These are phyloP conservation scores for Alentia gelatinosa DNA, from an alignment of 2,888 invertebrate genomes.

Conservation along the genomic window DNA sequence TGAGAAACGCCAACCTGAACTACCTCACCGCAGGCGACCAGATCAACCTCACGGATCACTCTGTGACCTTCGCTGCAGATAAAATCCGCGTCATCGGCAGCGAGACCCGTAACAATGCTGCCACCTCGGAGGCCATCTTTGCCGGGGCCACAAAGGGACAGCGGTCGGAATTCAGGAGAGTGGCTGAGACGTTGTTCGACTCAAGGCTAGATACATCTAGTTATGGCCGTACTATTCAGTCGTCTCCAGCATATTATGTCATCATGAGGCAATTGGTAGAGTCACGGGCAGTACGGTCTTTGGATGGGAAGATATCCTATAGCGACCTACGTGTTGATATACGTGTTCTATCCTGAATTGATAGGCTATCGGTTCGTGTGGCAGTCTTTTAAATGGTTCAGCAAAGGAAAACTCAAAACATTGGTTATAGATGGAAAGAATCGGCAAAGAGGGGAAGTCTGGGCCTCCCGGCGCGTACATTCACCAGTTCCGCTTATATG, in stretches of 20 bases:
- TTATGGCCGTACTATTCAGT: not conserved
- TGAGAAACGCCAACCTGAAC: not conserved
- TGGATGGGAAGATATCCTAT: slow-evolving; percentile 23
- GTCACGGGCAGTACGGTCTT: not conserved
- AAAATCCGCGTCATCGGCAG: not conserved
- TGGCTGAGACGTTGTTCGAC: not conserved
- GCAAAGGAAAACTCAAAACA: no score
- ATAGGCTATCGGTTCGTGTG: no score
- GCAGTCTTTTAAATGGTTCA: no score
- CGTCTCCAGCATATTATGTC: not conserved
- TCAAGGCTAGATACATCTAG: not conserved
- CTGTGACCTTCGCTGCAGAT: not conserved
- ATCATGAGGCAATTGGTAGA: not conserved
- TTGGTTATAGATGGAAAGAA: no score
- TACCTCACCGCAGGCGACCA: not conserved
- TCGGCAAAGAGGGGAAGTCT: no score
- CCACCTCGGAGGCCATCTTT: not conserved
- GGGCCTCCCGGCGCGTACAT: no score
- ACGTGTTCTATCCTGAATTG: no score
- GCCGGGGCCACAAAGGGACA: not conserved
- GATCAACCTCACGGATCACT: not conserved
- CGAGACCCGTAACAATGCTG: not conserved
- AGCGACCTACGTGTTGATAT: not conserved
- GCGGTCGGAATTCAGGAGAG: not conserved
- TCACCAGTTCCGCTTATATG: no score